A percentile compares a stretch with the other conserved stretches of the same genome.
Conservation (phyloP, 2,113 vertebrate species). For the Lynx canadensis region DNA sequence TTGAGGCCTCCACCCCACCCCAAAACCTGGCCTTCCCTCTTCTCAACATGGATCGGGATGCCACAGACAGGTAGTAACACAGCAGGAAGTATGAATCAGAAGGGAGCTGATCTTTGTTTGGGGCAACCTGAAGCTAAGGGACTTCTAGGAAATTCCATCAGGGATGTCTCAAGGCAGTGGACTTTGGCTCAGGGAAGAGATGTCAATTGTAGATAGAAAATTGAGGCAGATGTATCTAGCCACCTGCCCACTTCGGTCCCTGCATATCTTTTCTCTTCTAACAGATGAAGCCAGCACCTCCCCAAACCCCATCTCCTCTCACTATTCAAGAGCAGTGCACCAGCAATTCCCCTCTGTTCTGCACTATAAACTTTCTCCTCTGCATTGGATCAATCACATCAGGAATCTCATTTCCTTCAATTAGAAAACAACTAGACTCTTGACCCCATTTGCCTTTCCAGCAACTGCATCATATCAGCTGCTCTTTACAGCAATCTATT, state of each 20-base stretch:
- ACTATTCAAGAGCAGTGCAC: background rate
- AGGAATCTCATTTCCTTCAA: slow-evolving; percentile 6
- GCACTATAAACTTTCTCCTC: background rate
- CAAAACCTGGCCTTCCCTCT: background rate
- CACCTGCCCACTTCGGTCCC: background rate
- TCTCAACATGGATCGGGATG: background rate
- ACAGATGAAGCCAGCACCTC: background rate
- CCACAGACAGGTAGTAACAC: background rate
- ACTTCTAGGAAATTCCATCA: background rate
- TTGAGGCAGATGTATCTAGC: background rate
- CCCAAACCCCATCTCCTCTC: background rate
- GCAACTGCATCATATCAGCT: background rate
- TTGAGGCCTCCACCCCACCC: background rate
- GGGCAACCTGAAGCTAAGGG: background rate
- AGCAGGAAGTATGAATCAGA: background rate
- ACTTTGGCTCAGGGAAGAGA: background rate
- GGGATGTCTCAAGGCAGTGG: background rate
- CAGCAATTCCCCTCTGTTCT: background rate
- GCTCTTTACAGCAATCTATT: background rate
- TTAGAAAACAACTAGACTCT: background rate
- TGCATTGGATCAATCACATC: background rate
- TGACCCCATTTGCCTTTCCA: background rate
- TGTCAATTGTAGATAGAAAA: background rate
- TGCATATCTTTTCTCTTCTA: background rate
- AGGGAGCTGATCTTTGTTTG: background rate